Conservation (phyloP, 2,797 vertebrate species). For the Danio albolineatus region DNA sequence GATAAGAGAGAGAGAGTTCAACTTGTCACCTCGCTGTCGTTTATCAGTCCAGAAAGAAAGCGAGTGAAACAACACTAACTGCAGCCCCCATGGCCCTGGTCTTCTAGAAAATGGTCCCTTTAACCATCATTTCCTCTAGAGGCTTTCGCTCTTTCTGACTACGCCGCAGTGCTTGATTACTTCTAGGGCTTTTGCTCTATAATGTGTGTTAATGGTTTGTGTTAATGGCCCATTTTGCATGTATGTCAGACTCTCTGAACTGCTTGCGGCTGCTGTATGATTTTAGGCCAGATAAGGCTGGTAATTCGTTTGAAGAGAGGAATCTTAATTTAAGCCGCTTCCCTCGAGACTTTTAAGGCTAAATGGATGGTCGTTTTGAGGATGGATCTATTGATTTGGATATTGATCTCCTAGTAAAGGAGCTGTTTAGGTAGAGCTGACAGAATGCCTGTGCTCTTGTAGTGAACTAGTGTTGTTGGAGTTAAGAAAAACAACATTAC, state of each 20-base stretch:
- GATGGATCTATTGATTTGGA: slow-evolving; percentile 43
- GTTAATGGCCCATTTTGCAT: slow-evolving; percentile 55
- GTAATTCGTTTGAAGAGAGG: slow-evolving; percentile 37
- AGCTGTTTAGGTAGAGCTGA: neutral
- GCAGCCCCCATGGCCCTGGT: slow-evolving; percentile 11
- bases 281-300: slow-evolving; percentile 51
- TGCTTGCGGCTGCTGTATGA: slow-evolving; percentile 46
- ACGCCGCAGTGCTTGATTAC: slow-evolving; percentile 33
- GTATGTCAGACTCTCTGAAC: slow-evolving; percentile 19
- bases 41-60: slow-evolving; percentile 26
- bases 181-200: slow-evolving; percentile 42
- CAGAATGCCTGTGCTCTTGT: slow-evolving; percentile 17
- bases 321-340: slow-evolving; percentile 43
- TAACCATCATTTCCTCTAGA: slow-evolving; percentile 39
- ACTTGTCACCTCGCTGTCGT: slow-evolving; percentile 42
- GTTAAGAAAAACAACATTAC: slow-evolving; percentile 58
- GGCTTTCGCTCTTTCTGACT: slow-evolving; percentile 25
- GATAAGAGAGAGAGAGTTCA: slow-evolving; percentile 37
- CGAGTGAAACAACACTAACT: neutral
- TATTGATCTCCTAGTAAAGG: slow-evolving; percentile 23
- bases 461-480: slow-evolving; percentile 27
- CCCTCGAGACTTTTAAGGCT: slow-evolving; percentile 39
- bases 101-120: slow-evolving; percentile 18
- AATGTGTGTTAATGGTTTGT: slow-evolving; percentile 58
- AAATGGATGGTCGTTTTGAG: slow-evolving; percentile 35